These are phyloP conservation scores for Hetaerina titia DNA, from an alignment of 2,888 invertebrate species.

Conservation along the genomic window DNA sequence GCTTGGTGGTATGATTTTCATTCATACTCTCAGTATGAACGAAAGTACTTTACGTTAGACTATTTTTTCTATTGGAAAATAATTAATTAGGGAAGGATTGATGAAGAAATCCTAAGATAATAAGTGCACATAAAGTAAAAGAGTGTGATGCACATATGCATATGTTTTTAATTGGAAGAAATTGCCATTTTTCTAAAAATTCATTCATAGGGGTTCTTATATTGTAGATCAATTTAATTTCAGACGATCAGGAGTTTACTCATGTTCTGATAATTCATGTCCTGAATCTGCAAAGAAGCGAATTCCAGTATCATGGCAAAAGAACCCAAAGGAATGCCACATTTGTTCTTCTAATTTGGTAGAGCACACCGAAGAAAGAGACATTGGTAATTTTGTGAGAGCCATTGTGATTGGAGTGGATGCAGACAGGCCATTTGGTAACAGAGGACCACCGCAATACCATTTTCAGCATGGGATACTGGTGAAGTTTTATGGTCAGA, in stretches of 20 bases:
- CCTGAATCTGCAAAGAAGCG: background rate
- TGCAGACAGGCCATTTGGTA: background rate
- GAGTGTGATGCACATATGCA: no score
- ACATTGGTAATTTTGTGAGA: slow-evolving; percentile 4
- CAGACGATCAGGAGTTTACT: background rate
- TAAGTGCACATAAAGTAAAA: no score
- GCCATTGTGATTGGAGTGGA: background rate
- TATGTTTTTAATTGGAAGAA: no score
- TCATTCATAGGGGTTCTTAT: background rate
- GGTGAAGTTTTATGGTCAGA: slow-evolving; percentile 43
- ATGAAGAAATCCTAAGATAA: no score
- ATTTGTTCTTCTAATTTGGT: slow-evolving; percentile 1
- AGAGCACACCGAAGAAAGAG: background rate
- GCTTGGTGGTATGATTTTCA: no score
- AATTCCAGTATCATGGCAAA: background rate
- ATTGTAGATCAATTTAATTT: background rate
- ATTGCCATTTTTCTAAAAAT: background rate
- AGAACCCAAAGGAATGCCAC: background rate
- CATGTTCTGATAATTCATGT: background rate
- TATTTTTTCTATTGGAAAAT: no score
- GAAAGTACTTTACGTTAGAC: no score
- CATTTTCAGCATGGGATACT: background rate
- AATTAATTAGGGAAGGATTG: no score
- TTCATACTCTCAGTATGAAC: no score
- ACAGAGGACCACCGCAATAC: background rate